Evolutionary conservation across 2,797 vertebrate genomes (phyloP).

Genomic region (Pristis pectinata): DNA sequence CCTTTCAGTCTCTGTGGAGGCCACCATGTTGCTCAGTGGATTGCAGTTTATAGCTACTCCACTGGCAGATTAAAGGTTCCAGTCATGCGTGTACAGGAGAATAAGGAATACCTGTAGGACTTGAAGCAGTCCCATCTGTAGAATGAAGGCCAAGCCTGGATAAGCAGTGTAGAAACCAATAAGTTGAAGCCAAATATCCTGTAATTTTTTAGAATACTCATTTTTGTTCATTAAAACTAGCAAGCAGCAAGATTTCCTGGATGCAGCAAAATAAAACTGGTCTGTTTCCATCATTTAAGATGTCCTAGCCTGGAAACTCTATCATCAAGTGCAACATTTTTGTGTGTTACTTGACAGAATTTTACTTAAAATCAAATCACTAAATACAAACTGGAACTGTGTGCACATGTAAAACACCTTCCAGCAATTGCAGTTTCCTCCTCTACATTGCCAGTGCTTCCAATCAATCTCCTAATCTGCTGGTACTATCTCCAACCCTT

Average conservation of each 20-base stretch:
- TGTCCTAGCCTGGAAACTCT: not conserved
- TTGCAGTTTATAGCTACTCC: not conserved
- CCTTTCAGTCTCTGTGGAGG: not conserved
- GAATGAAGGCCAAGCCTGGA: not conserved
- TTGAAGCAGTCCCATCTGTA: not conserved
- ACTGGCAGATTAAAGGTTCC: not conserved
- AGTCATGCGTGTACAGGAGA: not conserved
- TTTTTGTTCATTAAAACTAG: not conserved
- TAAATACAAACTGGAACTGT: no score
- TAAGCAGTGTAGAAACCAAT: not conserved
- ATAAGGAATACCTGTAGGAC: not conserved
- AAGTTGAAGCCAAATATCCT: not conserved
- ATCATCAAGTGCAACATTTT: no score
- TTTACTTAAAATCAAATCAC: no score
- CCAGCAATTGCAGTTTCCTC: no score
- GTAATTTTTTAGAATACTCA: not conserved
- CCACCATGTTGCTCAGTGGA: not conserved
- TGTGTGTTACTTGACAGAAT: no score
- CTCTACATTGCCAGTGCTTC: no score
- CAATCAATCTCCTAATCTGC: no score
- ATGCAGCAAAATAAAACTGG: not conserved
- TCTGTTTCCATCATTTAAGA: no score
- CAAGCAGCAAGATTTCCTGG: not conserved
- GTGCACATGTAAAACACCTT: no score
- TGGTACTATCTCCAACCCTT: no score